Base-by-base conservation (phyloP, 1,140 invertebrate species). In the Chironomus striatipennis region DNA sequence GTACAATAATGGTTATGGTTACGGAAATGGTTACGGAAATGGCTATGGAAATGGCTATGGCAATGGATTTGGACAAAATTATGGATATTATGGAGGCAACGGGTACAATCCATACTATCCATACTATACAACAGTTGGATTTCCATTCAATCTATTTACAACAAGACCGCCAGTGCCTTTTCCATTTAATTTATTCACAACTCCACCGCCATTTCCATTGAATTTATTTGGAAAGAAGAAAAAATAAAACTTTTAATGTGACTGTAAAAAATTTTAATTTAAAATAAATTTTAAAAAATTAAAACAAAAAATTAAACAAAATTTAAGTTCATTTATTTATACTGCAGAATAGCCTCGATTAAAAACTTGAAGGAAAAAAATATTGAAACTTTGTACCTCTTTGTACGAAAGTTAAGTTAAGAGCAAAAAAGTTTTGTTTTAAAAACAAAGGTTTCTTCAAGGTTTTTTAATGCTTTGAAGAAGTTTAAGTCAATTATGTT, bases 161-260 rank as follows among this genome's bases (percentile, higher is more conserved):
- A 18, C 65, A 20, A 1, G 1, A 1, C 9, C 65, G 5, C 65
- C 65, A 18, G 5, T 18, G 6, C 65, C 65, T 7, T 70, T 70
- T 20, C 65, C 65, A 20, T 70, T 70, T 20, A 21, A 70, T 70
- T 70, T 21, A 2, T 21, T 70, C 20, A 18, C 65, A 7, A 21
- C 17, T 70, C n/a, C 65, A 67, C 17, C 64, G 18, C 17, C 65
- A 21, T 70, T 70, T 70, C 65, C 65, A 2, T 8, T 70, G 17
- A 70, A 70, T 21, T 70, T 70, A 70, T 20, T 70, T 20, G 65
- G 47, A 57, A 57, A n/a, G 47, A 57, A 57, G 47, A 57, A 57
- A 10, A 57, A 57, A 4, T 57, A 57, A 57, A 15, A 5, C 4
- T n/a, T n/a, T n/a, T 12, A 57, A 57, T 12, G 12, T n/a, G 43